Base-by-base conservation (phyloP, 2,888 invertebrate species). In the Anthrax anthrax region DNA sequence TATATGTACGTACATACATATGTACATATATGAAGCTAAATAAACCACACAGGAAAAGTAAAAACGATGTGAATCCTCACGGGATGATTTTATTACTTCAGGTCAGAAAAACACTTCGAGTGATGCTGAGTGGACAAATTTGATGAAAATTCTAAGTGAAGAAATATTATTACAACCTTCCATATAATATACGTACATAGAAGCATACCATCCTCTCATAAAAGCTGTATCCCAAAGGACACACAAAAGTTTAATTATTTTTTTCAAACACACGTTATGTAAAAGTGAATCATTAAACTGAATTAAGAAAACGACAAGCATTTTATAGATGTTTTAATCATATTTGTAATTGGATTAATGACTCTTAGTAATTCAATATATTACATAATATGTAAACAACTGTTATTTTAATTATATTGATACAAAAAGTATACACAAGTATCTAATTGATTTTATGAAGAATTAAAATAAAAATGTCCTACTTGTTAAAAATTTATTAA, bases 31-130 rank as follows among this genome's bases (percentile, higher is more conserved):
- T 8, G 4, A 23, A 23, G 8, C 23, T 23, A 23, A 23, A 23
- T 23, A 23, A 23, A 23, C 23, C 23, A 23, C 23, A 23, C 23
- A 23, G 23, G 23, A 23, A 23, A 23, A 23, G 12, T 32, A 32
- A 32, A 12, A 12, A 32, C 9, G 12, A 32, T 32, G 1, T 32
- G 9, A 36, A 16, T 36, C 16, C 36, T n/a, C 36, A 36, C 13
- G 51, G 50, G 52, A 52, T 50, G 44, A 49, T 52, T 52, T 52
- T 52, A 50, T 50, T 52, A 48, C 48, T 47, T 47, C 47, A 49
- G 51, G 49, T 49, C 49, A 47, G 47, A 48, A 49, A 49, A 51
- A 49, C 49, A 51, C 48, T 50, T 51, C 47, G 51, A 48, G 49
- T 47, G 51, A 48, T 51, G 51, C 51, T 51, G 51, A 51, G 51